These are phyloP conservation scores for Cephus rjabovi DNA, from an alignment of 2,888 invertebrate species.

Conservation along the genomic window DNA sequence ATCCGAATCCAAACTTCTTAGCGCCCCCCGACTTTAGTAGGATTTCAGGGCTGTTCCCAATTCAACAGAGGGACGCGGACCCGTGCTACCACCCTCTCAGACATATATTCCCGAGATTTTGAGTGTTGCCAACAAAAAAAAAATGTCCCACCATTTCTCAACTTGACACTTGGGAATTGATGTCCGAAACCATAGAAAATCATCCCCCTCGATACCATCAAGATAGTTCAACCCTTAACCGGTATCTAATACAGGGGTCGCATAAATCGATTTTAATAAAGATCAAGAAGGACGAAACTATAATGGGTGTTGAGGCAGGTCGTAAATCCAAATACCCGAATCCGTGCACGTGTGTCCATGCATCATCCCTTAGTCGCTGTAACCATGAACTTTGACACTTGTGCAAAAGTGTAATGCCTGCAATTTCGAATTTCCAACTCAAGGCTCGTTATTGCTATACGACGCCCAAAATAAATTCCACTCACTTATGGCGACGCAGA, in stretches of 20 bases:
- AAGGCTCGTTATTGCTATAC: background rate
- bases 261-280: background rate
- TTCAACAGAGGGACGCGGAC: background rate
- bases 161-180: background rate
- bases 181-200: background rate
- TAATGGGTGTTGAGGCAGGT: background rate
- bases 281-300: background rate
- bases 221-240: background rate
- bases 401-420: background rate
- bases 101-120: too few species aligned
- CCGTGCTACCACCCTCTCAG: background rate
- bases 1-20: slow-evolving; percentile 19
- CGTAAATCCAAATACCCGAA: background rate
- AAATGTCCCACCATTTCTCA: background rate
- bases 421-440: background rate
- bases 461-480: slow-evolving; percentile 44
- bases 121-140: too few species aligned
- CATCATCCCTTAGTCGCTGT: background rate
- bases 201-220: background rate
- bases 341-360: background rate
- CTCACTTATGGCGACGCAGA: slow-evolving; percentile 85
- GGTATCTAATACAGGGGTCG: background rate
- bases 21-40: slow-evolving; percentile 16
- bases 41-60: slow-evolving; percentile 1
- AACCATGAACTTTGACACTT: background rate